Conservation (phyloP, 2,113 vertebrate species). For the Myrmecophaga tridactyla region DNA sequence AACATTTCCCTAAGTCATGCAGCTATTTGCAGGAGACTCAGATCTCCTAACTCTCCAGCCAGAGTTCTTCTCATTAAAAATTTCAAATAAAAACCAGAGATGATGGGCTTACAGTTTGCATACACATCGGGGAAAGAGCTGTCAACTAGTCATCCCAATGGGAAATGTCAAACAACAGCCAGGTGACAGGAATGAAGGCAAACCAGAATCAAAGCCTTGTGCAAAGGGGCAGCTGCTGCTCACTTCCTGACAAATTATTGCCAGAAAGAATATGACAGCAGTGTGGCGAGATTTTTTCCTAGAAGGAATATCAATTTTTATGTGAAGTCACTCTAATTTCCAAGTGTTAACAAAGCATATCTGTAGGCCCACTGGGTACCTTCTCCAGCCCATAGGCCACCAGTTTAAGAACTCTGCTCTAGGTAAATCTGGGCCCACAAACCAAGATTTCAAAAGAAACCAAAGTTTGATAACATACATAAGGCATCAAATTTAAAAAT, state of each 20-base stretch:
- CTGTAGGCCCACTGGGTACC: not conserved
- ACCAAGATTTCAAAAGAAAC: not conserved
- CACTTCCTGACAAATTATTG: fast-evolving
- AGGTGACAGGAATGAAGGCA: not conserved
- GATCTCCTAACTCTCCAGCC: not conserved
- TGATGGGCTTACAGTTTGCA: not conserved
- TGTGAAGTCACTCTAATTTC: not conserved
- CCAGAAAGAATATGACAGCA: fast-evolving
- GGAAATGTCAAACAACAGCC: not conserved
- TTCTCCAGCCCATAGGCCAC: not conserved
- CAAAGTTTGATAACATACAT: not conserved
- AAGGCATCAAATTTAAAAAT: not conserved
- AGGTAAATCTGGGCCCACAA: not conserved
- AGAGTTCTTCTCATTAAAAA: not conserved
- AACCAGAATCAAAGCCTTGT: fast-evolving
- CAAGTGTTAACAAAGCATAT: not conserved
- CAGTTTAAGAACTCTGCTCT: not conserved
- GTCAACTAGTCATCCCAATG: not conserved
- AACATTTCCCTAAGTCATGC: not conserved
- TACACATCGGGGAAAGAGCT: not conserved
- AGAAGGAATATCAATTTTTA: not conserved
- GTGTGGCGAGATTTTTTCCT: not conserved
- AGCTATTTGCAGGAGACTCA: not conserved
- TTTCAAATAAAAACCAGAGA: not conserved
- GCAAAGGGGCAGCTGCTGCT: no score